A percentile compares a stretch with the other conserved stretches of the same genome.
phyloP scores from a whole-genome alignment of 2,888 invertebrate genomes.

The Pristionchus arcanus region DNA sequence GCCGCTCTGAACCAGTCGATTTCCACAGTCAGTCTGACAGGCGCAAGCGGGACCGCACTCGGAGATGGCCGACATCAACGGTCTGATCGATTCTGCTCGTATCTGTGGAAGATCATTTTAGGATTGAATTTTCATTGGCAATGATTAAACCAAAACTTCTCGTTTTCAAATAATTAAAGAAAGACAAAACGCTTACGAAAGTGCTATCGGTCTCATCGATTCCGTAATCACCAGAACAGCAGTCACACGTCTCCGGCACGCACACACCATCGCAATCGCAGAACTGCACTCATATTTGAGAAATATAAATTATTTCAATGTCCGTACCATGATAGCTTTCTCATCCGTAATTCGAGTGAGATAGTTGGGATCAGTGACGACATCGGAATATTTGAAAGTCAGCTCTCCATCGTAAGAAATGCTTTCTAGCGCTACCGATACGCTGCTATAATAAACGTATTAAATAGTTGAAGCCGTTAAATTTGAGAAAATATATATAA shows the following conservation, averaged over 20 bases:
- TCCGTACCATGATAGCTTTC: constrained; percentile 15
- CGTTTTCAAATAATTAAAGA: too few relatives aligned
- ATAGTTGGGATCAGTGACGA: constrained; percentile 1
- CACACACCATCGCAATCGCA: constrained; percentile 3
- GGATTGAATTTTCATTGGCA: too few relatives aligned
- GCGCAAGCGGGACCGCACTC: constrained; percentile 67
- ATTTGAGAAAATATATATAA: background rate
- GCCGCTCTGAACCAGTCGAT: constrained; percentile 69
- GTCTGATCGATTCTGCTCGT: background rate
- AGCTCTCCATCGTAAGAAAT: background rate
- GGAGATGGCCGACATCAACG: constrained; percentile 55
- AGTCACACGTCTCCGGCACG: background rate
- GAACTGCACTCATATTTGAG: background rate
- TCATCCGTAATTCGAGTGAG: background rate
- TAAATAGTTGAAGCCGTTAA: background rate
- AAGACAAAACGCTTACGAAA: background rate
- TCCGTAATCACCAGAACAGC: background rate
- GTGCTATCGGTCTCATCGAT: background rate
- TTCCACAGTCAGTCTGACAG: constrained; percentile 66
- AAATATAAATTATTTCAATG: background rate
- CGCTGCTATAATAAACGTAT: background rate
- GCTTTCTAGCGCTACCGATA: background rate
- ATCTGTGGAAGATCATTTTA: background rate
- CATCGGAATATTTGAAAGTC: background rate
- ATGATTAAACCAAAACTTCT: too few relatives aligned